Percentiles rank a stretch among this genome's conserved stretches.
phyloP scores from a whole-genome alignment of 1,140 invertebrate species.

The Thalassaphorura encarpata region DNA sequence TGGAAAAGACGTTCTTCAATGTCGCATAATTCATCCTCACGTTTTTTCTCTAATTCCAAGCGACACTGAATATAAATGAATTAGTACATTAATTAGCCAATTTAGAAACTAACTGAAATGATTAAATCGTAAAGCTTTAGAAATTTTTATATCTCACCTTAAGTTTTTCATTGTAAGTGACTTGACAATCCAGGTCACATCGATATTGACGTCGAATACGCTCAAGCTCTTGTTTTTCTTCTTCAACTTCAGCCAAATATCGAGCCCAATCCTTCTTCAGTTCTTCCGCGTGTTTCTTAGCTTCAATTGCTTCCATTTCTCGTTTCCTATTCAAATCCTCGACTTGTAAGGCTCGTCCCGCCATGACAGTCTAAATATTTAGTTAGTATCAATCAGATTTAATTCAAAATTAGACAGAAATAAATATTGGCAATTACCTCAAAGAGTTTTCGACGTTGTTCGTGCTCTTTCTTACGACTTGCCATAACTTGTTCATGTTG shows the following conservation, averaged over 20 bases:
- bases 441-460: slow-evolving; percentile 13
- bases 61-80: no score
- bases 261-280: slow-evolving; percentile 25
- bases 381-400: slow-evolving; percentile 5
- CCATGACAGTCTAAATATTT: slow-evolving; percentile 4
- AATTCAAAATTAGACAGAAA: neutral
- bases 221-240: slow-evolving; percentile 9
- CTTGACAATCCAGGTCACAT: slow-evolving; percentile 21
- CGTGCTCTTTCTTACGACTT: slow-evolving; percentile 11
- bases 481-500: slow-evolving; percentile 21
- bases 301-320: slow-evolving; percentile 17
- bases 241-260: slow-evolving; percentile 21
- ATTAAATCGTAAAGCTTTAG: neutral
- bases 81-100: no score
- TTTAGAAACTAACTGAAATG: no score
- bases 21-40: slow-evolving; percentile 17
- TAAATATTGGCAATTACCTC: slow-evolving; percentile 3
- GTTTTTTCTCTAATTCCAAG: neutral
- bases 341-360: slow-evolving; percentile 18
- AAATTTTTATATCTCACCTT: no score
- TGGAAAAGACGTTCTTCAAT: slow-evolving; percentile 23
- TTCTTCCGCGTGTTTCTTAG: slow-evolving; percentile 8
- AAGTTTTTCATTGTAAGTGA: slow-evolving; percentile 7
- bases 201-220: slow-evolving; percentile 13
- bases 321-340: slow-evolving; percentile 15